Conservation (phyloP, 2,797 vertebrate genomes). For the Helostoma temminkii region DNA sequence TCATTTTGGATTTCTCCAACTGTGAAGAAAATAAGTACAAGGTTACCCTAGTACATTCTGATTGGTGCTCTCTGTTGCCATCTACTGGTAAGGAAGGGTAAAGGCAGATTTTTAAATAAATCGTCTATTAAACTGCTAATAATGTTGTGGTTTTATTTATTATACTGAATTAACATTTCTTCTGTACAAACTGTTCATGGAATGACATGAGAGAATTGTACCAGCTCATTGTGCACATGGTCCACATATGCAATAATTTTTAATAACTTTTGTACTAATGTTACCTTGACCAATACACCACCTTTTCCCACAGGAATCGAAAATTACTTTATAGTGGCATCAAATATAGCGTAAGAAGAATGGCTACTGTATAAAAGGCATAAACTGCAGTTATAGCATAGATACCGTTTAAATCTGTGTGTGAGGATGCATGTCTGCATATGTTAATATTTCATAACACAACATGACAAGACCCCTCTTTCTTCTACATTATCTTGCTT, state of each 20-base stretch:
- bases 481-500: constrained; percentile 41
- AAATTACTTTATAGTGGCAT: constrained; percentile 6
- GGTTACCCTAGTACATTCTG: constrained; percentile 42
- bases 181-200: too few species aligned
- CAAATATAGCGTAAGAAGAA: not conserved
- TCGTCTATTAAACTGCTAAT: not conserved
- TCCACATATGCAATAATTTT: not conserved
- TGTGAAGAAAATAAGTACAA: constrained; percentile 71
- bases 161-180: not conserved
- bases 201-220: too few species aligned
- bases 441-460: constrained; percentile 36
- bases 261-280: constrained; percentile 5
- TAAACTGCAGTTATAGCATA: not conserved
- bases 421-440: constrained; percentile 28
- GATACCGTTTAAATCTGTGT: not conserved
- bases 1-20: constrained; percentile 77
- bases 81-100: constrained; percentile 60
- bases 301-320: not conserved
- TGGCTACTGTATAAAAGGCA: constrained; percentile 13
- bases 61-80: constrained; percentile 59
- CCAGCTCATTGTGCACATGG: constrained; percentile 14
- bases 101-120: not conserved
- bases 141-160: not conserved
- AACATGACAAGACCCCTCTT: constrained; percentile 20
- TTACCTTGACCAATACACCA: not conserved